Evolutionary conservation across 2,888 invertebrate species (phyloP).

Genomic region (Sphaeridia pumilis): DNA sequence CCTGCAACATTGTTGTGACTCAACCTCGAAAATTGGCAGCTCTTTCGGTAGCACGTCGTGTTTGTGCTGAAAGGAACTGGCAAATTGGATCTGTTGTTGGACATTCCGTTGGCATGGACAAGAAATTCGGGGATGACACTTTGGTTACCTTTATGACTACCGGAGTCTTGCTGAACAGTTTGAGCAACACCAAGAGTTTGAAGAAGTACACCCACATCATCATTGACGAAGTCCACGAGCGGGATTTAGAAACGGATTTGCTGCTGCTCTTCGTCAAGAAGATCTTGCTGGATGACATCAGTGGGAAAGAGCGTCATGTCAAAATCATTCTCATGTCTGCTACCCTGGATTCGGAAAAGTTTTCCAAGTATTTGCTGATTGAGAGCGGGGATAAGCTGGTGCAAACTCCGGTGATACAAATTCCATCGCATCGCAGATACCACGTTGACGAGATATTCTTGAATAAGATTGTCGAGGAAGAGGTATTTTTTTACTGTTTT

Average conservation of each 20-base stretch:
- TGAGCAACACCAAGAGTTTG: conserved; percentile 58
- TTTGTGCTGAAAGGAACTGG: conserved; percentile 77
- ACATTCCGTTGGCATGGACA: conserved; percentile 69
- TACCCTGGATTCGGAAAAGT: conserved; percentile 64
- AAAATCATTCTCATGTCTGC: conserved; percentile 87
- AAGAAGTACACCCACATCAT: conserved; percentile 75
- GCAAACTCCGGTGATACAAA: conserved; percentile 27
- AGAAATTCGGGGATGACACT: conserved; percentile 52
- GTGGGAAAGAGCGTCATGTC: conserved; percentile 52
- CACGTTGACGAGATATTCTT: conserved; percentile 27
- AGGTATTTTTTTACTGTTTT: conserved; percentile 5
- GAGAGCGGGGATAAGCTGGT: not conserved
- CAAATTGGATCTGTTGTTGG: conserved; percentile 69
- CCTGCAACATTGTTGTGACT: conserved; percentile 81
- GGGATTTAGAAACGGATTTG: conserved; percentile 86
- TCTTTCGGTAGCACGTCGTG: conserved; percentile 74
- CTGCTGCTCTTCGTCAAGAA: conserved; percentile 68
- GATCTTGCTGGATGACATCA: conserved; percentile 41
- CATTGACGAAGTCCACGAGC: conserved; percentile 87
- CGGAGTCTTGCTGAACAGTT: conserved; percentile 70
- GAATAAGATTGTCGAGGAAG: conserved; percentile 16
- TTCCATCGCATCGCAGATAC: conserved; percentile 18
- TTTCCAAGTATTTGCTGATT: conserved; percentile 53
- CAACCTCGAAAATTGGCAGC: conserved; percentile 91
- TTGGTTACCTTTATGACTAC: conserved; percentile 77